Base-by-base conservation (phyloP, 2,797 vertebrate genomes). In the Gorsachius magnificus region DNA sequence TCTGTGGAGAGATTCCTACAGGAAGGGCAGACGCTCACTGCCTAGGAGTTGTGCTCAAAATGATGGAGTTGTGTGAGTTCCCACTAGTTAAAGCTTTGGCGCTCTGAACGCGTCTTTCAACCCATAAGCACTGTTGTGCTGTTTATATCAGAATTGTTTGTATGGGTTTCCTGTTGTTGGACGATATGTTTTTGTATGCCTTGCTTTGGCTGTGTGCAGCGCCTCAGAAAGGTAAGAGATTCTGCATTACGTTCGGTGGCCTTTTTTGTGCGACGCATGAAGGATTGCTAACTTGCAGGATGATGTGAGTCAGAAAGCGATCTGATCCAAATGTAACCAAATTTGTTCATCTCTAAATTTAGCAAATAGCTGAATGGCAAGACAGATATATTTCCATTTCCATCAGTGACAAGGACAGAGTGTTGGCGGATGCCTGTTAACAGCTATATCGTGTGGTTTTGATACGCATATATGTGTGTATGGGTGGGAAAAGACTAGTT, bases 351-450 rank as follows among this genome's bases (percentile, higher is more conserved):
- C 57, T 89, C 93, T 80, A 96, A 90, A 90, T 95, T 95, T 91
- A 87, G 86, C 80, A 57, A 93, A 60, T 50, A 95, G 83, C 88
- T 90, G 88, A 96, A 95, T 93, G 94, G 86, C 95, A 93, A 85
- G 86, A 71, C 64, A 92, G 68, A 89, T 90, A 36, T 70, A 76
- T 93, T 96, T 92, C 60, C 11, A 11, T 92, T 96, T 82, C 74
- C 86, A 80, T 89, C 93, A 83, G 85, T 87, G 83, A 87, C 94
- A 95, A 87, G 88, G 94, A 97, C 87, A 93, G 70, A 63, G 86
- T 89, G 96, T 96, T 97, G 93, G 96, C 22, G 50, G 92, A 54
- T 93, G 78, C 87, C 91, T 95, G 93, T 93, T 93, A 96, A 41
- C 94, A 94, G 71, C 78, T 93, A 65, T 4, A 46, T 77, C 0